A percentile compares a stretch with the other conserved stretches of the same genome.
These are phyloP conservation scores for Dexiosoma caninum DNA, from an alignment of 2,888 invertebrate species.

Conservation along the genomic window DNA sequence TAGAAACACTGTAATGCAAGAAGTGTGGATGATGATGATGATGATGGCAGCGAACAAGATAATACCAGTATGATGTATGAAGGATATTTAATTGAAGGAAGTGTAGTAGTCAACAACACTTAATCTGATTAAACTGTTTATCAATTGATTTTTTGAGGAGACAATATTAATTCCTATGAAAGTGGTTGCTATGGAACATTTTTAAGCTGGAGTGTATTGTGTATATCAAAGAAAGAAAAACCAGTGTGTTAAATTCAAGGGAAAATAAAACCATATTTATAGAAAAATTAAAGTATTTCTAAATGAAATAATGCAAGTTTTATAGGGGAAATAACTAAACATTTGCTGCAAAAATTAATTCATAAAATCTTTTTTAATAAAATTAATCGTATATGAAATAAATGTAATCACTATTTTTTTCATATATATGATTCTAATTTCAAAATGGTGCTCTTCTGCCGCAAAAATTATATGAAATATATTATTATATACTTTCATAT, in stretches of 20 bases:
- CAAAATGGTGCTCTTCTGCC: too few relatives aligned
- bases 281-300: background rate
- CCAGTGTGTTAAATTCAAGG: background rate
- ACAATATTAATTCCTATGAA: background rate
- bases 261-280: background rate
- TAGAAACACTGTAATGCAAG: background rate
- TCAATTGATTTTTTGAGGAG: slow-evolving; percentile 56
- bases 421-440: too few relatives aligned
- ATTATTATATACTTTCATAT: too few relatives aligned
- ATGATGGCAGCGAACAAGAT: slow-evolving; percentile 44
- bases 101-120: slow-evolving; percentile 61
- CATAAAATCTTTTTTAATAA: too few relatives aligned
- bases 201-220: background rate
- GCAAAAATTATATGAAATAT: too few relatives aligned
- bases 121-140: slow-evolving; percentile 61
- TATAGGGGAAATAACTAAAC: too few relatives aligned
- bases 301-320: background rate
- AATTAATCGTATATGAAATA: too few relatives aligned
- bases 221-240: background rate
- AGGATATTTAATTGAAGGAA: slow-evolving; percentile 56
- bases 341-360: too few relatives aligned
- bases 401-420: too few relatives aligned
- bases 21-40: slow-evolving; percentile 25
- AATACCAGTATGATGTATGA: slow-evolving; percentile 42
- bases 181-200: background rate